phyloP scores from a whole-genome alignment of 2,888 invertebrate species.

The Ichneumon xanthorius region DNA sequence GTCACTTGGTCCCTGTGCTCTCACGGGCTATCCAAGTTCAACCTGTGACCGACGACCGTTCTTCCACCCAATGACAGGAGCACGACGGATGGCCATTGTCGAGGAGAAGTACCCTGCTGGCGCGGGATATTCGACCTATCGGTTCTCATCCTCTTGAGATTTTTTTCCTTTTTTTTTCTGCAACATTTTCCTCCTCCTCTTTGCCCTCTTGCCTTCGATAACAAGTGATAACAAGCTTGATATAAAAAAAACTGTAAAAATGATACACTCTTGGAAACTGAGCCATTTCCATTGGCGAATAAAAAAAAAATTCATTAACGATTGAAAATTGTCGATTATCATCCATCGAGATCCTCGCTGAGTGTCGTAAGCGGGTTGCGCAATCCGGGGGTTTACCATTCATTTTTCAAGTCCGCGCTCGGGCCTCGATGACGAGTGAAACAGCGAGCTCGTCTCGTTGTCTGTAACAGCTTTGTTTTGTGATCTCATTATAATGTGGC shows the following conservation, averaged over 20 bases:
- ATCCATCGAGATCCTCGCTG: neutral
- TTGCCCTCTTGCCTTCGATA: slow-evolving; percentile 30
- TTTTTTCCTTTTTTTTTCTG: slow-evolving; percentile 22
- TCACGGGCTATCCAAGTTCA: slow-evolving; percentile 56
- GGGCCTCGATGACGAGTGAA: slow-evolving; percentile 53
- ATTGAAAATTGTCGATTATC: neutral
- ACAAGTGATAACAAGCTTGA: neutral
- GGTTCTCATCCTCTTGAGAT: slow-evolving; percentile 34
- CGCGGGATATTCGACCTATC: slow-evolving; percentile 61
- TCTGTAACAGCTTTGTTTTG: slow-evolving; percentile 72
- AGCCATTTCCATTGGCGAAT: neutral
- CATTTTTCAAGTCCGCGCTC: slow-evolving; percentile 65
- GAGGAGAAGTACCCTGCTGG: slow-evolving; percentile 63
- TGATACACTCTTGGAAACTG: neutral
- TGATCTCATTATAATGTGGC: slow-evolving; percentile 77
- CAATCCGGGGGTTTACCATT: slow-evolving; percentile 28
- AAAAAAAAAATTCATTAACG: neutral
- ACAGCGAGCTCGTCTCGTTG: slow-evolving; percentile 50
- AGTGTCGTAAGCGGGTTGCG: neutral
- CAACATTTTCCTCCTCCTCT: slow-evolving; percentile 28
- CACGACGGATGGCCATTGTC: slow-evolving; percentile 70
- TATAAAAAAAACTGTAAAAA: neutral
- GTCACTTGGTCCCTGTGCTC: slow-evolving; percentile 55
- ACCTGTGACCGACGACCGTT: slow-evolving; percentile 64
- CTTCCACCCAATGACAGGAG: slow-evolving; percentile 56